phyloP scores from a whole-genome alignment of 1,140 invertebrate species.

The Lineus longissimus region DNA sequence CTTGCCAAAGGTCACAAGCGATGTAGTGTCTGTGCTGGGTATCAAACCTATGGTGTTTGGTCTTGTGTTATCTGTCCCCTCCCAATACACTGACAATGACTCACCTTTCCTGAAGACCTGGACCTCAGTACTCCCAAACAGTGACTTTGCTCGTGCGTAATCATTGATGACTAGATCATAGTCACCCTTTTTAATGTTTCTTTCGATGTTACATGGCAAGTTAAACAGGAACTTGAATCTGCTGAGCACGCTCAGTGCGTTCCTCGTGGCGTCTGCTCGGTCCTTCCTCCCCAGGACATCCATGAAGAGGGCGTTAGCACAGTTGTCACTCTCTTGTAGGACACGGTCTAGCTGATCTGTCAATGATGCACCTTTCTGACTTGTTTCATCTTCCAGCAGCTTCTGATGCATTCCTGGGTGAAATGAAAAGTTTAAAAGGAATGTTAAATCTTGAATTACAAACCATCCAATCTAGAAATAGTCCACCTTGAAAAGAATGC shows the following conservation, averaged over 20 bases:
- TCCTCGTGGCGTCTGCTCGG: constrained; percentile 90
- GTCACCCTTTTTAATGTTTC: constrained; percentile 88
- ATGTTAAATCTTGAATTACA: too few species aligned
- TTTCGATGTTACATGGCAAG: constrained; percentile 88
- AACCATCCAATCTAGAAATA: too few species aligned
- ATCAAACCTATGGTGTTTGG: too few species aligned
- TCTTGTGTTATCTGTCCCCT: too few species aligned
- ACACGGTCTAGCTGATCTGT: constrained; percentile 32
- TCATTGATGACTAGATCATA: constrained; percentile 98
- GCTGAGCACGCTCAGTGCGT: constrained; percentile 87
- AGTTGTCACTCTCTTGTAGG: constrained; percentile 73
- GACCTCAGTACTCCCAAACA: constrained; percentile 93
- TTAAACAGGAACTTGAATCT: constrained; percentile 90
- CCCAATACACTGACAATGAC: neutral
- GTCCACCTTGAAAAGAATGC: too few species aligned
- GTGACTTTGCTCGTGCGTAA: constrained; percentile 89
- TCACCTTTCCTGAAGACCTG: constrained; percentile 64
- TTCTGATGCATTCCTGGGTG: constrained; percentile 66
- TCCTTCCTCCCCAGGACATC: constrained; percentile 91
- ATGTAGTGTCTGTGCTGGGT: too few species aligned
- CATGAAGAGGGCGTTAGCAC: constrained; percentile 90
- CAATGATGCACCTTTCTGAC: constrained; percentile 71
- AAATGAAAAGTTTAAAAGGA: neutral
- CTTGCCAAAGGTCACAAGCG: too few species aligned
- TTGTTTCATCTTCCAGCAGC: constrained; percentile 73